Evolutionary conservation across 2,797 vertebrate genomes (phyloP), one percentile per base, ranked within the genome.

Genomic region (Monodelphis domestica): DNA sequence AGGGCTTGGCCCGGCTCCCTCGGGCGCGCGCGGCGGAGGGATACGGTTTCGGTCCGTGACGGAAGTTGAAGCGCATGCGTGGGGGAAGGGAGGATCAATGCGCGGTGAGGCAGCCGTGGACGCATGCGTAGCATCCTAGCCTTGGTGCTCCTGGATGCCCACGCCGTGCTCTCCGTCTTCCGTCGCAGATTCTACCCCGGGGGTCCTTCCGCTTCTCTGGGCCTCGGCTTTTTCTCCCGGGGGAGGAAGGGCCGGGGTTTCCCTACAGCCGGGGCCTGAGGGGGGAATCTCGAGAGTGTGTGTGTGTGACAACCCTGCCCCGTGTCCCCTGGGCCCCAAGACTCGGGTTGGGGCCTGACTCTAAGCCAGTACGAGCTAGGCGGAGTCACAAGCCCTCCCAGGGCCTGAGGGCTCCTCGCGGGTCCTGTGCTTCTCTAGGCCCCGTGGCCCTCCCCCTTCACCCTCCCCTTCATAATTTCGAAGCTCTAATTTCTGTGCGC

Each of bases 101-200:
- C 57, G 57, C 57, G 57, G 24, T 26, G 70, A 33, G 38, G 21
- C 10, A 50, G 70, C 33, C 14, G 33, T 5, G 56, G 56, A 21
- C 70, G 70, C 38, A 50, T 84, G 70, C 70, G 70, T 24, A 2
- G 24, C 9, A 24, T 1, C 24, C 24, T 38, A 4, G 0, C 38
- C 24, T 9, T 1, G 38, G 38, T n/a, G 21, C 38, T 17, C 3
- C 15, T 11, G 11, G 11, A 5, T 5, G 11, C 53, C 53, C 54
- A 4, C 38, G 9, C 2, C 2, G 38, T 3, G 7, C 0, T 21
- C 6, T 5, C n/a, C 6, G 7, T 14, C 6, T n/a, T 55, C 53
- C 17, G 0, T 2, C 38, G 0, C 7, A 1, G 5, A 5, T 2
- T 6, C 50, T 4, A 15, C 9, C 15, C 0, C 1, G 87, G 5